A percentile compares a stretch with the other conserved stretches of the same genome.
phyloP scores from a whole-genome alignment of 2,113 vertebrate genomes.

The Heterochromis multidens region DNA sequence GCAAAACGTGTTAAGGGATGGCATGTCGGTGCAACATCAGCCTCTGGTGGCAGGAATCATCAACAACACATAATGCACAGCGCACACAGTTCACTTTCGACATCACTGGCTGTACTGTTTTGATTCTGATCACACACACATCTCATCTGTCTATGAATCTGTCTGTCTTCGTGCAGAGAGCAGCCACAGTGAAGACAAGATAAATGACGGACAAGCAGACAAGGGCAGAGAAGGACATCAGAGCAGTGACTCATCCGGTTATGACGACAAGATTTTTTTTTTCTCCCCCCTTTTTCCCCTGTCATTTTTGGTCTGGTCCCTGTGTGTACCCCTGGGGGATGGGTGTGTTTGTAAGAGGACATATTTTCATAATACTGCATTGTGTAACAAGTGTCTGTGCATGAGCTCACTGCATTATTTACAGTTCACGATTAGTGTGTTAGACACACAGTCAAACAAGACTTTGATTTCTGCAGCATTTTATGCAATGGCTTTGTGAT shows the following conservation, averaged over 20 bases:
- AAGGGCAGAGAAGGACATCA: constrained; percentile 20
- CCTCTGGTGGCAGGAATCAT: constrained; percentile 50
- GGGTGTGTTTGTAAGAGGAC: constrained; percentile 4
- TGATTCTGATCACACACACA: background rate
- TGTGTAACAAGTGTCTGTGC: background rate
- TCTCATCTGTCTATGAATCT: background rate
- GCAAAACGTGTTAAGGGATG: background rate
- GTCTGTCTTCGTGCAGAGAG: constrained; percentile 58
- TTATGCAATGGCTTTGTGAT: background rate
- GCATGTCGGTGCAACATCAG: constrained; percentile 7
- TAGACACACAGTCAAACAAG: background rate
- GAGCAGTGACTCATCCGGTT: constrained; percentile 59
- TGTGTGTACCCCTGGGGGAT: constrained; percentile 1
- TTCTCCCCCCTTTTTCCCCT: background rate
- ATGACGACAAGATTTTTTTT: constrained; percentile 21
- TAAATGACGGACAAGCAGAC: constrained; percentile 9
- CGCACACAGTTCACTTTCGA: background rate
- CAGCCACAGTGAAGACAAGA: constrained; percentile 64
- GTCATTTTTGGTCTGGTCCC: constrained; percentile 36
- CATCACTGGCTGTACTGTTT: background rate
- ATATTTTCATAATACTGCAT: background rate
- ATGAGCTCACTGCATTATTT: constrained; percentile 3
- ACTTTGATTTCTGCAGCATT: background rate
- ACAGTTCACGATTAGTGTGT: background rate
- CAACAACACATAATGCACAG: background rate